A percentile compares a stretch with the other conserved stretches of the same genome.
Evolutionary conservation across 2,888 invertebrate species (phyloP).

Genomic region (Limnephilus lunatus): DNA sequence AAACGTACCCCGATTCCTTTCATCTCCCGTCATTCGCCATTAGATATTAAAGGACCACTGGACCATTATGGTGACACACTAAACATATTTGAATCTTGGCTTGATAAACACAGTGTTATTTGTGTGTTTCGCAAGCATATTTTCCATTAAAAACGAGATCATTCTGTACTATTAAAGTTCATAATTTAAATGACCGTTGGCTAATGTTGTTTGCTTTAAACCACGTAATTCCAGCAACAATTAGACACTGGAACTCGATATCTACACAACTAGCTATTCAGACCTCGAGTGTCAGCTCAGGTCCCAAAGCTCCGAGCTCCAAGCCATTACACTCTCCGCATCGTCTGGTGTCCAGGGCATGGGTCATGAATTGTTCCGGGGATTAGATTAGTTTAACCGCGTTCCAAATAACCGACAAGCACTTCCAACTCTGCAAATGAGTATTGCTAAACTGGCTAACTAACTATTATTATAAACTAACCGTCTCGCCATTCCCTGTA

Average conservation of each 20-base stretch:
- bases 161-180: neutral
- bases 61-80: neutral
- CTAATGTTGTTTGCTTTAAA: neutral
- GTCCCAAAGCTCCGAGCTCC: neutral
- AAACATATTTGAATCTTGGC: neutral
- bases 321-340: constrained; percentile 2
- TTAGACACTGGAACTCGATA: neutral
- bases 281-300: neutral
- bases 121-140: neutral
- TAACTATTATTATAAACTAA: neutral
- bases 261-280: neutral
- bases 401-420: neutral
- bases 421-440: neutral
- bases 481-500: neutral
- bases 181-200: neutral
- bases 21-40: no score
- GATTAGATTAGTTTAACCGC: constrained; percentile 9
- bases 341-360: neutral
- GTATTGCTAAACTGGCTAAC: neutral
- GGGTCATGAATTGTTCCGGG: constrained; percentile 16
- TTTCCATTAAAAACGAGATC: neutral
- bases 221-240: neutral
- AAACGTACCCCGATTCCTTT: no score
- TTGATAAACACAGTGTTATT: neutral
- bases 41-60: neutral